Base-by-base conservation (phyloP, 2,797 vertebrate genomes). In the Centroberyx gerrardi region DNA sequence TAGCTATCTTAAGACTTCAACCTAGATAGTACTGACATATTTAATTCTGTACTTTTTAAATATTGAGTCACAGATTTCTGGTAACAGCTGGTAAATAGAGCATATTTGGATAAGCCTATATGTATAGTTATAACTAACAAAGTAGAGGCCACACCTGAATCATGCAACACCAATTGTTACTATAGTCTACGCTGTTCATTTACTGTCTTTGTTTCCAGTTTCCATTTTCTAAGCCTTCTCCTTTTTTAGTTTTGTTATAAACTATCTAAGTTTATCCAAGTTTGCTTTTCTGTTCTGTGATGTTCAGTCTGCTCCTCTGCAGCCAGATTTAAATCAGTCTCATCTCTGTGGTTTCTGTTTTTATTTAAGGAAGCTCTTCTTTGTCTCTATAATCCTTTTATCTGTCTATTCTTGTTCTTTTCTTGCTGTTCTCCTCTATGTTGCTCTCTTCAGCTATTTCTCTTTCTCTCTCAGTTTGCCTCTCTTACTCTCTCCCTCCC, bases 331-430 rank as follows among this genome's bases (percentile, higher is more conserved):
- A 61, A 33, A 61, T 62, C 28, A 72, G 12, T 29, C 29, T 67
- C 56, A 40, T 76, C 38, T 54, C 29, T 71, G 27, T 4, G 7
- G 38, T 49, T 67, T 67, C 38, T 78, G 31, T 40, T 72, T 51
- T 18, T 60, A 4, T 22, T 60, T n/a, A n/a, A 44, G 42, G 14
- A 48, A 6, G 4, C 3, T 68, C 61, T 59, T 72, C 28, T 18
- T 18, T 62, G 7, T 64, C 63, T 75, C 9, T 22, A 7, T 22
- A 22, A 22, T 53, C 2, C 46, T 80, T 67, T 73, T 62, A 48
- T 80, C 33, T 51, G 15, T 3, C 15, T 65, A 22, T 22, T 22
- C 22, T 22, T 22, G 22, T 0, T 61, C 10, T 29, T 7, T 55
- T 12, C 31, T 73, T 5, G 14, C 49, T 68, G 1, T 53, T 53